Percentiles rank a stretch among this genome's conserved stretches.
These are phyloP conservation scores for Cancer borealis DNA, from an alignment of 2,888 invertebrate species.

Conservation along the genomic window DNA sequence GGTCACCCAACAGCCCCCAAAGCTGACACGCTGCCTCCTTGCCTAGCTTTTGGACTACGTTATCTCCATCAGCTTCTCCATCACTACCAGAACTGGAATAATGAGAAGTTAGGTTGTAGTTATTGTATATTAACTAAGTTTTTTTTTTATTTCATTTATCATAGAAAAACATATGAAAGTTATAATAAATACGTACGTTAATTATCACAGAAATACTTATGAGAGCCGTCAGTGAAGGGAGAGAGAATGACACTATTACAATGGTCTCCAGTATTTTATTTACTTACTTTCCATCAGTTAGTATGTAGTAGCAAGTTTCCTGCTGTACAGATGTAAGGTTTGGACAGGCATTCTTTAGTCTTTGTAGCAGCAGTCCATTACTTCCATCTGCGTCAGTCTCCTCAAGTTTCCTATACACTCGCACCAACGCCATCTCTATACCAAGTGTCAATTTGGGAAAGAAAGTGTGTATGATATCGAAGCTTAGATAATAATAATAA, in stretches of 20 bases:
- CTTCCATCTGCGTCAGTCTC: not conserved
- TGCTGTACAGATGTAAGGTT: not conserved
- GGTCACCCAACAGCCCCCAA: slow-evolving; percentile 58
- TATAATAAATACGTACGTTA: too few relatives aligned
- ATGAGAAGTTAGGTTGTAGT: not conserved
- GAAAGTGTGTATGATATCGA: too few relatives aligned
- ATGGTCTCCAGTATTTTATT: not conserved
- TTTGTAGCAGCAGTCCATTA: not conserved
- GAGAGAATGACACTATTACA: too few relatives aligned
- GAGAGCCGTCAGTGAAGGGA: too few relatives aligned
- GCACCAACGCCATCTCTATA: slow-evolving; percentile 23
- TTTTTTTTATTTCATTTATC: too few relatives aligned
- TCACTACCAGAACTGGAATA: not conserved
- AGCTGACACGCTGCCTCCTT: slow-evolving; percentile 52
- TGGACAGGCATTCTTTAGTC: slow-evolving; percentile 38
- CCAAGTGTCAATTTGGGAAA: too few relatives aligned
- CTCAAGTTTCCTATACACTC: not conserved
- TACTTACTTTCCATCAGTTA: slow-evolving; percentile 30
- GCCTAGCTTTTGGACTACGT: not conserved
- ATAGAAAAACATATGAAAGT: too few relatives aligned
- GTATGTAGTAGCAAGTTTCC: slow-evolving; percentile 58
- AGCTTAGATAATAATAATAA: too few relatives aligned
- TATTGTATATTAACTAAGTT: not conserved
- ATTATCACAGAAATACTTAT: too few relatives aligned
- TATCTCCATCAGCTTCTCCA: not conserved